phyloP scores from a whole-genome alignment of 2,113 vertebrate species.

The Tilapia sparmanii region DNA sequence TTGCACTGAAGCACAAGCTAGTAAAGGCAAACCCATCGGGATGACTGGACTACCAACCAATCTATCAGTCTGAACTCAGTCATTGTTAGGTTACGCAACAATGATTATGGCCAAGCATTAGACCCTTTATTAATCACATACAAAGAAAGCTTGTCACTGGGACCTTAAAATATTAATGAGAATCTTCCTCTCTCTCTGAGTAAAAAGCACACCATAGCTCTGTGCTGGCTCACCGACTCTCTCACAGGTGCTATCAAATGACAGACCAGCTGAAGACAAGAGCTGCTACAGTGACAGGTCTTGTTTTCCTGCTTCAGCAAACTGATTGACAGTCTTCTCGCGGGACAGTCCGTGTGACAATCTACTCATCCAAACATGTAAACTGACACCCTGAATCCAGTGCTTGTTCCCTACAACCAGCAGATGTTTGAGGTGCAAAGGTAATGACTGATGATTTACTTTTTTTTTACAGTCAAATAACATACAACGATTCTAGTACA shows the following conservation, averaged over 20 bases:
- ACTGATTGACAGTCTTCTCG: not conserved
- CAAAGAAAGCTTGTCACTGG: constrained; percentile 48
- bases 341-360: not conserved
- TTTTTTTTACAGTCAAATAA: not conserved
- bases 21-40: not conserved
- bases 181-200: constrained; percentile 4
- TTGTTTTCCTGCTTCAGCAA: not conserved
- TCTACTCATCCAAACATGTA: not conserved
- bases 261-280: constrained; percentile 52
- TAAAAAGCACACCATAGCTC: not conserved
- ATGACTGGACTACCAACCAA: not conserved
- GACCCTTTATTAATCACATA: constrained; percentile 8
- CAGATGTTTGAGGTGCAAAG: not conserved
- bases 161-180: constrained; percentile 65
- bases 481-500: not conserved
- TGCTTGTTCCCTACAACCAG: not conserved
- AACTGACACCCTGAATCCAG: not conserved
- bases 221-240: not conserved
- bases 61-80: not conserved
- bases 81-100: constrained; percentile 1
- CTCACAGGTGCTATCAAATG: constrained; percentile 50
- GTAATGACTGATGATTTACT: too few species aligned
- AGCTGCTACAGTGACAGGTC: constrained; percentile 7
- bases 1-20: not conserved
- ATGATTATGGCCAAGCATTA: not conserved